Evolutionary conservation across 1,140 invertebrate genomes (phyloP), one percentile per base, ranked within the genome.

Genomic region (Neomicropteryx cornuta): DNA sequence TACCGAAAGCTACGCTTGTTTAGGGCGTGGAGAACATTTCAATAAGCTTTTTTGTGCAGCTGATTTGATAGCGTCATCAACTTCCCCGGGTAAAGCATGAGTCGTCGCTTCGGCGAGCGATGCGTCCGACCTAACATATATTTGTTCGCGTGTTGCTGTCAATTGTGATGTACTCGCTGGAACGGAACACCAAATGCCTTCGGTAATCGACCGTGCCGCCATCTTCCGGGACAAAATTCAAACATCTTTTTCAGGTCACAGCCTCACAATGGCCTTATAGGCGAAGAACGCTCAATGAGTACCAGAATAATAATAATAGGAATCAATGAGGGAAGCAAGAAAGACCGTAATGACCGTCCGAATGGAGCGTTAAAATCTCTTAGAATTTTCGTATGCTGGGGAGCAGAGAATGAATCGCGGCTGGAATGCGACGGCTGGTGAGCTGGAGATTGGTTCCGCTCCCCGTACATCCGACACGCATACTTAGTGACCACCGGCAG

Each of bases 241-340:
- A n/a, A n/a, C n/a, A n/a, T n/a, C n/a, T n/a, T n/a, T n/a, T n/a
- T n/a, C n/a, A n/a, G n/a, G n/a, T n/a, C n/a, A n/a, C n/a, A n/a
- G n/a, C n/a, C n/a, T n/a, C n/a, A n/a, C n/a, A n/a, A n/a, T n/a
- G n/a, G n/a, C n/a, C n/a, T n/a, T n/a, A n/a, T n/a, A n/a, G n/a
- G n/a, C n/a, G n/a, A n/a, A n/a, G n/a, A n/a, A n/a, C n/a, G n/a
- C n/a, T n/a, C n/a, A n/a, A n/a, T n/a, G n/a, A n/a, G n/a, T n/a
- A n/a, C n/a, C n/a, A n/a, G n/a, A n/a, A n/a, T n/a, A 59, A 60
- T 59, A 51, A 63, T 65, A 65, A 65, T 62, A 57, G 60, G 56
- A 55, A 63, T 63, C 60, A 55, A 61, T 61, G 60, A 65, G 62
- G 54, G 58, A 50, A 51, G 54, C 52, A n/a, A n/a, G n/a, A n/a